Percentiles rank a stretch among this genome's conserved stretches.
Evolutionary conservation across 2,797 vertebrate species (phyloP).

Genomic region (Gorsachius magnificus): DNA sequence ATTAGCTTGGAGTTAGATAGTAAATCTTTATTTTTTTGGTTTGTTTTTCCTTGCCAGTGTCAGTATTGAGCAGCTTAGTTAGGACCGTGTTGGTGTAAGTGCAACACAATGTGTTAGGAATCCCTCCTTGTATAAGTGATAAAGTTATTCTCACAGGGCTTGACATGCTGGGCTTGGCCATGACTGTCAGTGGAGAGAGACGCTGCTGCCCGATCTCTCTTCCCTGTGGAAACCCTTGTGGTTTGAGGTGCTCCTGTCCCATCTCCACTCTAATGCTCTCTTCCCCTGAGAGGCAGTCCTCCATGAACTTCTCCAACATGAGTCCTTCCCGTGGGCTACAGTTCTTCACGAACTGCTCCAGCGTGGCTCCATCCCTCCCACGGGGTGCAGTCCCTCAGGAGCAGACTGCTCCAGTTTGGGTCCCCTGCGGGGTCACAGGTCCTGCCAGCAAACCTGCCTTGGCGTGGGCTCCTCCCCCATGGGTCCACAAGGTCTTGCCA

Average conservation of each 20-base stretch:
- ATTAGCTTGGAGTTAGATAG: background rate
- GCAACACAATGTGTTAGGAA: background rate
- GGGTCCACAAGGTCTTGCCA: no score
- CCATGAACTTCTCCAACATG: no score
- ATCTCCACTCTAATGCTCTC: background rate
- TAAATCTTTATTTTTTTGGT: background rate
- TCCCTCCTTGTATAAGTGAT: background rate
- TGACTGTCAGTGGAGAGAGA: background rate
- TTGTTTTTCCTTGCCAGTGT: background rate
- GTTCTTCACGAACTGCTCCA: no score
- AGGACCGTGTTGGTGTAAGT: background rate
- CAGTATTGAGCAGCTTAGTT: background rate
- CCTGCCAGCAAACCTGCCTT: no score
- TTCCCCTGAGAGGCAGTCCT: background rate
- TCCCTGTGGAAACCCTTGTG: background rate
- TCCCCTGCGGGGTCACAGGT: no score
- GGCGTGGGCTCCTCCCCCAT: no score
- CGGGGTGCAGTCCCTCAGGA: no score
- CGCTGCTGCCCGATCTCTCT: accelerated
- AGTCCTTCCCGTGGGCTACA: no score
- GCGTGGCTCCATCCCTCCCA: no score
- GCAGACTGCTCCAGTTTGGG: no score
- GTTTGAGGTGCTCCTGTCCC: background rate
- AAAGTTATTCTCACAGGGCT: background rate
- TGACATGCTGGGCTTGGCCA: background rate